Conservation (phyloP, 2,113 vertebrate genomes). For the Zosterops pallidus region DNA sequence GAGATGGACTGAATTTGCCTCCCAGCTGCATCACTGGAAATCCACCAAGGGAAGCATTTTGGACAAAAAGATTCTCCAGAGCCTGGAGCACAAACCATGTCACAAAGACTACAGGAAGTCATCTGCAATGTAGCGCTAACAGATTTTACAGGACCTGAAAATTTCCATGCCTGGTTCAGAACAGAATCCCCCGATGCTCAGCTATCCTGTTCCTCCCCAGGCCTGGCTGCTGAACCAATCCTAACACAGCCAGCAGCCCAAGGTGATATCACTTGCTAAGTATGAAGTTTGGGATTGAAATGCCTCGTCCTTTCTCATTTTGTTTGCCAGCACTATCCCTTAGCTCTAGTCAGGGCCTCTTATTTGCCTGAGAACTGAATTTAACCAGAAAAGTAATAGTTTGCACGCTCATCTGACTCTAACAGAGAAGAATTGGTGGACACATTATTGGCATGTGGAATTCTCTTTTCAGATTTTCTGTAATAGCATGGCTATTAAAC, state of each 20-base stretch:
- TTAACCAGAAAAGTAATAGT: not conserved
- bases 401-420: conserved; percentile 16
- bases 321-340: conserved; percentile 44
- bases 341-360: conserved; percentile 25
- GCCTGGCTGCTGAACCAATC: conserved; percentile 25
- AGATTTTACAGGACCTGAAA: conserved; percentile 23
- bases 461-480: not conserved
- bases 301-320: conserved; percentile 32
- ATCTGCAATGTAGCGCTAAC: not conserved
- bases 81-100: not conserved
- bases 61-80: conserved; percentile 4
- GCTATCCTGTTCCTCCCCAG: not conserved
- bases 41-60: conserved; percentile 3
- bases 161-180: conserved; percentile 26
- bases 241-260: not conserved
- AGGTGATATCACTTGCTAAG: conserved; percentile 58
- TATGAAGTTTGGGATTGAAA: conserved; percentile 46
- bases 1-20: not conserved
- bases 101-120: conserved; percentile 44
- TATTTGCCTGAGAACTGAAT: conserved; percentile 58
- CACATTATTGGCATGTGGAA: conserved; percentile 6
- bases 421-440: not conserved
- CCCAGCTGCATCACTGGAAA: conserved; percentile 18
- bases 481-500: not conserved
- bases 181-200: conserved; percentile 1